These are phyloP conservation scores for Mormyrus lacerda DNA, from an alignment of 2,113 vertebrate species.

Conservation along the genomic window DNA sequence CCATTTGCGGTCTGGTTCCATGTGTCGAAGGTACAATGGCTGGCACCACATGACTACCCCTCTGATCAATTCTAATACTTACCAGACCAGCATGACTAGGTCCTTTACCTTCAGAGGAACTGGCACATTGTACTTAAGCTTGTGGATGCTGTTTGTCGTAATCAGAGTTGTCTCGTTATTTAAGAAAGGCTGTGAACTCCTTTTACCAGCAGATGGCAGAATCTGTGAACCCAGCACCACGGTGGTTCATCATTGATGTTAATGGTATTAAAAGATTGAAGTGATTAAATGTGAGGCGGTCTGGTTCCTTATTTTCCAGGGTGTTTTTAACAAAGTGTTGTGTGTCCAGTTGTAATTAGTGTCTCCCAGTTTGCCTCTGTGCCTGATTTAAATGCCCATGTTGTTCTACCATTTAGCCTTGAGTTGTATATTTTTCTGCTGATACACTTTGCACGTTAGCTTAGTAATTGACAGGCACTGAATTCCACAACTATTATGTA, in stretches of 20 bases:
- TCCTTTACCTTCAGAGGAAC: not conserved
- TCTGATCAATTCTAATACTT: not conserved
- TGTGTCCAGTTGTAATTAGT: not conserved
- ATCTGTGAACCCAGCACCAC: not conserved
- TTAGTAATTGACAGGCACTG: not conserved
- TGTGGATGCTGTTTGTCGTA: not conserved
- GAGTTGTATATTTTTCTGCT: not conserved
- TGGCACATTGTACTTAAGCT: not conserved
- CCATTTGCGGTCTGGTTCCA: not conserved
- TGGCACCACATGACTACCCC: not conserved
- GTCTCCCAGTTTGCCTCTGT: not conserved
- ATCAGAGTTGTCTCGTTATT: not conserved
- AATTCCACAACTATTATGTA: not conserved
- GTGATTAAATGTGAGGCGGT: not conserved
- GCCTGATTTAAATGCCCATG: not conserved
- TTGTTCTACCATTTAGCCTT: not conserved
- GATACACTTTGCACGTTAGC: not conserved
- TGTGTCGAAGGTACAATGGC: not conserved
- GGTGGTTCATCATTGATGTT: not conserved
- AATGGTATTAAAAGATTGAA: slow-evolving; percentile 4
- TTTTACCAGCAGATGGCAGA: not conserved
- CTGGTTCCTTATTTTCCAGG: not conserved
- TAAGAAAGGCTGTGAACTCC: not conserved
- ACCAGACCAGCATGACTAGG: not conserved
- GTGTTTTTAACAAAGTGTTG: not conserved